Conservation (phyloP, 64 coral and sea anemone genomes). For the Dendronephthya gigantea region DNA sequence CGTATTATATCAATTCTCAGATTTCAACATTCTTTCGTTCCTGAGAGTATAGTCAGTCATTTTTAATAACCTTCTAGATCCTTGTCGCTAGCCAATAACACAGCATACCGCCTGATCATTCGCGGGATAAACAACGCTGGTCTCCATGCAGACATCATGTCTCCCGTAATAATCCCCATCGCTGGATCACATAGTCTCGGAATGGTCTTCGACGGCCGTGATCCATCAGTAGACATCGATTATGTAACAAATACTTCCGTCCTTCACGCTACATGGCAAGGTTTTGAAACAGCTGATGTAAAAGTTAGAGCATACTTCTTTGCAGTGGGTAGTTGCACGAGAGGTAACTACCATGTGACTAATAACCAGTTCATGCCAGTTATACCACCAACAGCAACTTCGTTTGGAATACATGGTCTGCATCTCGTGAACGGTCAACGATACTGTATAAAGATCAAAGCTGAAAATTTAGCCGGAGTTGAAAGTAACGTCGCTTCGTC, state of each 20-base stretch:
- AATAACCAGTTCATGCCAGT: background rate
- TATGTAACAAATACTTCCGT: background rate
- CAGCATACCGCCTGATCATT: background rate
- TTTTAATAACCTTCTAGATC: too few species aligned
- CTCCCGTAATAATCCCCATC: background rate
- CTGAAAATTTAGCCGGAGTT: slow-evolving; percentile 64
- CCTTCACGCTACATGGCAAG: background rate
- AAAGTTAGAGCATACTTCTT: background rate
- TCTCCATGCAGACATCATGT: background rate
- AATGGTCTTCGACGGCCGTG: background rate
- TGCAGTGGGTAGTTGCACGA: background rate
- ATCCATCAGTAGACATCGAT: background rate
- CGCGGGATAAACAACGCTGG: slow-evolving; percentile 6
- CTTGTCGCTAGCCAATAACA: background rate
- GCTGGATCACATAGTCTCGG: background rate
- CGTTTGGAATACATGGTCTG: background rate
- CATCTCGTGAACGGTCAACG: background rate
- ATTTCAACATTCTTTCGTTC: too few species aligned
- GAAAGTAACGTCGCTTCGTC: slow-evolving; percentile 41
- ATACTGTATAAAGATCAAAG: slow-evolving; percentile 28
- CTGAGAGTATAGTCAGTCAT: too few species aligned
- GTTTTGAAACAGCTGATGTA: background rate
- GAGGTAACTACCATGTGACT: slow-evolving; percentile 7
- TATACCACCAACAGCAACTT: background rate
- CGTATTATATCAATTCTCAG: too few species aligned